Base-by-base conservation (phyloP, 2,113 vertebrate species). In the Kryptolebias marmoratus region DNA sequence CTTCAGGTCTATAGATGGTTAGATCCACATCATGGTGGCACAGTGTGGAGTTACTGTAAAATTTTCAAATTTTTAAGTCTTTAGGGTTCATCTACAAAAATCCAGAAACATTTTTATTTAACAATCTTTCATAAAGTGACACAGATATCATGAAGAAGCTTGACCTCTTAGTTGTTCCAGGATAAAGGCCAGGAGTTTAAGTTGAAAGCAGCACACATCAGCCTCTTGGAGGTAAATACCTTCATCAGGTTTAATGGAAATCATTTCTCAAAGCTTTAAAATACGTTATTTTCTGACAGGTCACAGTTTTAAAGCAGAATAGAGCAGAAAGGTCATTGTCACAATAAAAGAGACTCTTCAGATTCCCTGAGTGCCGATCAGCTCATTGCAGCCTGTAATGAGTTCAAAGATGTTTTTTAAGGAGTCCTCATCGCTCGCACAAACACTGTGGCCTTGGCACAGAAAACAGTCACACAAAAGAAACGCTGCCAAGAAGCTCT, bases 401-500 rank as follows among this genome's bases (percentile, higher is more conserved):
- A 71, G 61, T 73, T 54, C 32, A 70, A 82, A 79, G 62, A 87
- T 11, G 39, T 8, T 52, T 71, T 64, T 50, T 36, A 39, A 72
- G 55, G 31, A 64, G 49, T 30, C 60, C 53, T 79, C 69, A 53
- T 54, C 44, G 50, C 60, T 85, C 73, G 77, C 75, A 82, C 63
- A 45, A 42, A 1, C 64, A 4, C 64, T 5, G 1, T 12, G 60
- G 58, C 77, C 49, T 73, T 69, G 22, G 71, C 64, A 2, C 49
- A 44, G 58, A 65, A 76, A 79, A 68, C 68, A 83, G 82, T 73
- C 64, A 56, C 16, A 52, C 5, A 5, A 54, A 27, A 71, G 64
- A 66, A 68, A 53, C 1, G 22, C 77, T 74, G 88, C 86, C 86
- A 90, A 86, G 77, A 83, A 53, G 36, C 75, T 67, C 57, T 36